Evolutionary conservation across 2,888 invertebrate genomes (phyloP).

Genomic region (Macrophya annulata): DNA sequence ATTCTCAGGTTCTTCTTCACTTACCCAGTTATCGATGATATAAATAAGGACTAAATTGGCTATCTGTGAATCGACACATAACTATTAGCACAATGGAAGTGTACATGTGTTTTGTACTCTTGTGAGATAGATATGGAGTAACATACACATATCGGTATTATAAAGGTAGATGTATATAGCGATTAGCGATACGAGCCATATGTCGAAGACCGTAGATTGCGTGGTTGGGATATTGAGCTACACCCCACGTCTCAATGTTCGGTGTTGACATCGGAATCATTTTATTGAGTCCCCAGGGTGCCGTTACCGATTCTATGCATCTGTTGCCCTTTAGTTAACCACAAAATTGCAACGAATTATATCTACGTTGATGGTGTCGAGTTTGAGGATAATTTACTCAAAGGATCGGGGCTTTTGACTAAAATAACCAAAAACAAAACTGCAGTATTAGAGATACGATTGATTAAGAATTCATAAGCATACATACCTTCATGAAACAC

Average conservation of each 20-base stretch:
- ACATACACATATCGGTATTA: background rate
- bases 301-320: slow-evolving; percentile 49
- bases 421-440: no score
- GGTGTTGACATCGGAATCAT: slow-evolving; percentile 66
- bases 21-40: background rate
- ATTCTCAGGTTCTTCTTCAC: background rate
- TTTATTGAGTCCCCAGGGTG: slow-evolving; percentile 63
- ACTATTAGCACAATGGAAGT: no score
- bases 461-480: no score
- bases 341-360: slow-evolving; percentile 19
- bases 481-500: no score
- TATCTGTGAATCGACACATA: background rate
- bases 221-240: slow-evolving; percentile 9
- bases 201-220: slow-evolving; percentile 43
- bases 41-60: background rate
- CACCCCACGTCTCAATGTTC: slow-evolving; percentile 32
- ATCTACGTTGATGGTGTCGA: background rate
- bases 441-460: no score
- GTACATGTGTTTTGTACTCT: no score
- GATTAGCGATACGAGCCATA: slow-evolving; percentile 40
- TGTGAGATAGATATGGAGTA: background rate
- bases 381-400: background rate
- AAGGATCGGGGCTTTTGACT: background rate
- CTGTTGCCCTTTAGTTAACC: slow-evolving; percentile 39
- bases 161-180: background rate